Evolutionary conservation across 2,797 vertebrate species (phyloP).

Genomic region (Diglossa cyanea): DNA sequence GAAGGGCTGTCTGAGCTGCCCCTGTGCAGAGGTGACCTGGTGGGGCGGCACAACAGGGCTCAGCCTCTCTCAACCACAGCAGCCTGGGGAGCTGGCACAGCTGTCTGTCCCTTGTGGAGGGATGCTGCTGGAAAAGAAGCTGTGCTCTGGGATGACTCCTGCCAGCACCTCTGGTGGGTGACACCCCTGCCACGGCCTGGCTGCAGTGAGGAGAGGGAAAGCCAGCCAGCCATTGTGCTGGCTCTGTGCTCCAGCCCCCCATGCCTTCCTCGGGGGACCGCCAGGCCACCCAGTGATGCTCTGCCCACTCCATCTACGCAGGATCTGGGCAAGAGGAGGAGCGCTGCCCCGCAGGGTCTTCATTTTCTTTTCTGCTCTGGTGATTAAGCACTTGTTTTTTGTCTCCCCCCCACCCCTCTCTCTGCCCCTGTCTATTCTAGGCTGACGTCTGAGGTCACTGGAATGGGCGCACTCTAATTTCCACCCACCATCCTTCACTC

Average conservation of each 20-base stretch:
- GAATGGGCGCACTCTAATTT: constrained; percentile 94
- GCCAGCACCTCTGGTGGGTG: background rate
- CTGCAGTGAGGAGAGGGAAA: background rate
- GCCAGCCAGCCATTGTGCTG: background rate
- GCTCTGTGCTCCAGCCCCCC: background rate
- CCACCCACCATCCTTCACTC: constrained; percentile 78
- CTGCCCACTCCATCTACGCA: rapidly evolving
- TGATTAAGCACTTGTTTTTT: constrained; percentile 57
- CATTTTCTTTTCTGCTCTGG: background rate
- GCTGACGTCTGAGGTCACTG: constrained; percentile 99
- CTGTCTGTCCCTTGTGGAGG: background rate
- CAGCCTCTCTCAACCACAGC: background rate
- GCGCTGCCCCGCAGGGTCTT: background rate
- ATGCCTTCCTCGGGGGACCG: background rate
- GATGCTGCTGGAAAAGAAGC: background rate
- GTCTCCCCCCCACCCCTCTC: constrained; percentile 51
- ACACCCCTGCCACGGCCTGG: background rate
- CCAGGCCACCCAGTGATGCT: background rate
- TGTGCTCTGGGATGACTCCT: background rate
- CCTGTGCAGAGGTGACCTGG: background rate
- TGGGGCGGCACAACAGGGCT: background rate
- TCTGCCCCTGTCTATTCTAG: constrained; percentile 82
- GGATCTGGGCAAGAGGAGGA: background rate
- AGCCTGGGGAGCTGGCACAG: background rate
- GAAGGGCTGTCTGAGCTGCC: background rate